Percentiles rank a stretch among this genome's conserved stretches.
Conservation (phyloP, 2,797 vertebrate genomes). For the Falco concolor region DNA sequence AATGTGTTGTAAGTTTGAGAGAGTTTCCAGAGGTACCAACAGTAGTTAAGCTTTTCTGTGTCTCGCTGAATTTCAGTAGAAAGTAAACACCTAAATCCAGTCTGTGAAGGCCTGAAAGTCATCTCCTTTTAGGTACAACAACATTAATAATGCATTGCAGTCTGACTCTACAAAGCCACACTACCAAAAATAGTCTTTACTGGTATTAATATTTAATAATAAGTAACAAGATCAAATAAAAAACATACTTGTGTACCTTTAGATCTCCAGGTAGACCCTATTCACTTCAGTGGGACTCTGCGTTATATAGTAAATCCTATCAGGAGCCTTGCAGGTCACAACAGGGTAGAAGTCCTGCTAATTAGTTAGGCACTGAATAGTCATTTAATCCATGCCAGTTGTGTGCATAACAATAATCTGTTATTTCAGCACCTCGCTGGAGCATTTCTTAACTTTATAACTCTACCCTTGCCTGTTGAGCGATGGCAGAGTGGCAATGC, state of each 20-base stretch:
- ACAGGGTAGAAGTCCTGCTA: background rate
- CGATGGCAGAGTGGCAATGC: background rate
- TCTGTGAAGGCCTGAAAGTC: background rate
- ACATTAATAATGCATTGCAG: background rate
- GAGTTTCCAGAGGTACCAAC: background rate
- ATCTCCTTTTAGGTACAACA: background rate
- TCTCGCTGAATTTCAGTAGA: background rate
- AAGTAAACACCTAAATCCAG: background rate
- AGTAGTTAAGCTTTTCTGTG: background rate
- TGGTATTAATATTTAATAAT: background rate
- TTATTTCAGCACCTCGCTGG: background rate
- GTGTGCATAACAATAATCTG: background rate
- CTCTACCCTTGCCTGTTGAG: accelerated
- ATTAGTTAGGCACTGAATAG: background rate
- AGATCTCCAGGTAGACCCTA: background rate
- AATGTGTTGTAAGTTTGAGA: background rate
- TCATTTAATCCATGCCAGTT: background rate
- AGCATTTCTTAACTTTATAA: background rate
- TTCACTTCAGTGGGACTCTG: background rate
- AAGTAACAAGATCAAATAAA: background rate
- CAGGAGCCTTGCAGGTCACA: background rate
- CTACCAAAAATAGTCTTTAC: background rate
- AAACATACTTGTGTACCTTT: background rate
- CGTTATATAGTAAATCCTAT: background rate
- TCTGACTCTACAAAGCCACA: background rate